Base-by-base conservation (phyloP, 2,113 vertebrate species). In the Macquaria australasica region DNA sequence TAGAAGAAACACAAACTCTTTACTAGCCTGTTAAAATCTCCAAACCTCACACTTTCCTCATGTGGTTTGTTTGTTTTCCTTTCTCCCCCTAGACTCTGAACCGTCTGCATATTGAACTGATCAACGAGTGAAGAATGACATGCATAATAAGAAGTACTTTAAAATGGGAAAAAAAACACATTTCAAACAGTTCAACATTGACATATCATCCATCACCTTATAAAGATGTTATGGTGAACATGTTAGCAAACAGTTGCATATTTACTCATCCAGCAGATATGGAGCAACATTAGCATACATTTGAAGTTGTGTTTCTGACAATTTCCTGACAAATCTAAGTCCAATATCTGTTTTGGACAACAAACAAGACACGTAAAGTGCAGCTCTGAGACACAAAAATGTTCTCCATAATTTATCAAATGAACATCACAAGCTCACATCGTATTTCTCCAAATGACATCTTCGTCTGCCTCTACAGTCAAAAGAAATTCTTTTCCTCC, bases 381-480 rank as follows among this genome's bases (percentile, higher is more conserved):
- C 48, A 60, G 68, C 56, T 56, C 34, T 50, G 10, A 41, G 11
- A 55, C 75, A 51, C 28, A 48, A 58, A 48, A 31, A 51, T 45
- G 18, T 6, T 63, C n/a, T 5, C 37, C 21, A 23, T 69, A 31
- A 79, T 62, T 63, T 25, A 79, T 4, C 4, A 37, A 79, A 77
- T 64, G 16, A 67, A 72, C 25, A 68, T 77, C 70, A 83, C 53
- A 85, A 83, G 82, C 85, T 74, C 70, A 41, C 51, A 62, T 81
- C 34, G 79, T 51, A 80, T 76, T 77, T 79, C 23, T 37, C 31
- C n/a, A 41, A 41, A 20, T 74, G 50, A 43, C 58, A 37, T 76
- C 39, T 68, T 58, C 15, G 10, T 48, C 66, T 31, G 63, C 3
- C 28, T 64, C 59, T 43, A 37, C 25, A 58, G 25, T 84, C 37